Base-by-base conservation (phyloP, 37 sponge, comb jelly and placozoan genomes). In the Beroe forskalii region DNA sequence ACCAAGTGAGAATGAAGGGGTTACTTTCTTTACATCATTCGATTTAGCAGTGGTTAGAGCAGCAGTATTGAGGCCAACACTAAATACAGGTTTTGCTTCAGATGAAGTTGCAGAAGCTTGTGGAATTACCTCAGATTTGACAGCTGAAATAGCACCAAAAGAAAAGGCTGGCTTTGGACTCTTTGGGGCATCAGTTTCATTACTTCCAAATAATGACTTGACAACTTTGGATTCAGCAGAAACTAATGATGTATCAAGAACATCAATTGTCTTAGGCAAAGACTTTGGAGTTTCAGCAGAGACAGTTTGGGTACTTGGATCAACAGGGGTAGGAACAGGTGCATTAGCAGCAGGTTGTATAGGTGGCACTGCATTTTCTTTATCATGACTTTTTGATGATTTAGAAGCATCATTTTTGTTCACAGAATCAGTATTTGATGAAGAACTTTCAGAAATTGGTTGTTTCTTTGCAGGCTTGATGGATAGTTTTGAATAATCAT, bases 401-500 rank as follows among this genome's bases (percentile, higher is more conserved):
- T 27, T 64, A 30, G 25, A 8, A 30, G 25, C 66, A 64, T 23
- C 66, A 64, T 8, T 6, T 48, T 48, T 48, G 12, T 6, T 48
- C 12, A 48, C 12, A 17, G 55, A 48, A 17, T 48, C 55, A 12
- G 55, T 17, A 17, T 6, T 17, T 17, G 6, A 17, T 17, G 12
- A 6, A 12, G 12, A 17, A 12, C 55, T 12, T 12, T 48, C 55
- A 6, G 14, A 6, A 8, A 64, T 23, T 4, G 27, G 31, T 20
- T 8, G 76, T 32, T 38, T 37, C 76, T 72, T 72, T 17, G 76
- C 76, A 23, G 76, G 76, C 30, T 72, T 72, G 3, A 72, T 72
- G 8, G 76, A 72, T 8, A 37, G 40, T 64, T 64, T 64, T 6
- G 66, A 30, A 33, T 72, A 4, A 17, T 72, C 76, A 72, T 72